Base-by-base conservation (phyloP, 2,888 invertebrate genomes). In the Drosophila macrothrix region DNA sequence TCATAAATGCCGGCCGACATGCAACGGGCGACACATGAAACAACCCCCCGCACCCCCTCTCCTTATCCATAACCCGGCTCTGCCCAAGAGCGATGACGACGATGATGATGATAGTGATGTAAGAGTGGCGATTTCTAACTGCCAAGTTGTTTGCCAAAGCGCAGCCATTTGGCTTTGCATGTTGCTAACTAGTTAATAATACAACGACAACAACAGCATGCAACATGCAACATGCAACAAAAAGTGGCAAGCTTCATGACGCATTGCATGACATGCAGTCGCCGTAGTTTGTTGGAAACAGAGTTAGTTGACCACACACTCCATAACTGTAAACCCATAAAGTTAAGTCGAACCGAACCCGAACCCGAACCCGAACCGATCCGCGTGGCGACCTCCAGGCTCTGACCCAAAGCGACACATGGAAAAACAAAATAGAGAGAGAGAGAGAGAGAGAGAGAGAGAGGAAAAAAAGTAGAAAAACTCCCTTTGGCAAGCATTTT, bases 1-100 rank as follows among this genome's bases (percentile, higher is more conserved):
- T 88, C 87, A 90, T 89, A 88, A 88, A 90, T 90, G 85, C 86
- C 90, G 60, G 68, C 66, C 83, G 90, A 90, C 90, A 88, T 88
- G 88, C 88, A 73, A 89, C 49, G 50, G 55, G 69, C 73, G 67
- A 72, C 78, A 69, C 41, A 63, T 66, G 68, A 65, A 73, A 67
- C 35, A 28, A 61, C 37, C 29, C 31, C 43, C 2, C 4, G n/a
- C n/a, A n/a, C 41, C 4, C n/a, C 12, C 22, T 10, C n/a, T 2
- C 41, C 43, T 43, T 12, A 12, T 43, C 46, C 2, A 0, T 4
- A 2, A 2, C 1, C 22, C 4, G 7, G 14, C 7, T 22, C 22
- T 46, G 46, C 14, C 14, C 22, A 46, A 4, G 22, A 46, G 41
- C n/a, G 22, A 61, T 39, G 54, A 53, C n/a, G 53, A 60, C n/a